Base-by-base conservation (phyloP, 2,888 invertebrate species). In the Ornithoptera alexandrae region DNA sequence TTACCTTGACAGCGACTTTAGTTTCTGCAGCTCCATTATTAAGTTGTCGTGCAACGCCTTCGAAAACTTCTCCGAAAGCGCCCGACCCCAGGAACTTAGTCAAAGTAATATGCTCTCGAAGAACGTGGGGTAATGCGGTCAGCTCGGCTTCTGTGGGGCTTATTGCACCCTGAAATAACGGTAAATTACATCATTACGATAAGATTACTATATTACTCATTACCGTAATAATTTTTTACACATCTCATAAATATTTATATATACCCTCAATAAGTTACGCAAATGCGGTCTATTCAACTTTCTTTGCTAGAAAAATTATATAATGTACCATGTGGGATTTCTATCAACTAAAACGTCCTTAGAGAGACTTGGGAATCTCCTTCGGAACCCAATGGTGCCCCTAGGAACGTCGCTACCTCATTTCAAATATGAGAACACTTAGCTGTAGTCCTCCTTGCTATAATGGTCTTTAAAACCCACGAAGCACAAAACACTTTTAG, bases 1-100 rank as follows among this genome's bases (percentile, higher is more conserved):
- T 76, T 82, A 97, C 97, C 93, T 98, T 98, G 53, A 98, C 96
- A 17, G 98, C 98, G n/a, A 98, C 98, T 80, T 96, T 95, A 22
- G 95, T 96, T 70, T 95, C 95, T 39, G 80, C 78, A 30, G 93
- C 93, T 53, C 90, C 92, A 8, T 93, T 93, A 66, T 94, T 94
- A 60, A 96, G 90, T 75, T 96, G 94, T 74, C 94, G 94, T 0
- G 97, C 97, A 72, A 96, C 93, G 0, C 99, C 99, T 90, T 98
- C 98, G 84, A 97, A 98, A 1, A 99, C 99, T 88, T 99, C 98
- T 0, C 99, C 99, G 81, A 99, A 99, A 0, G 98, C 98, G 0
- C 99, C 99, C 71, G 97, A 97, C 0, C 99, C 99, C 67, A 99
- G 93, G 83, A 98, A 97, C 81, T 97, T 97, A 18, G 95, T 96